Conservation (phyloP, 2,797 vertebrate genomes). For the Poeciliopsis infans region DNA sequence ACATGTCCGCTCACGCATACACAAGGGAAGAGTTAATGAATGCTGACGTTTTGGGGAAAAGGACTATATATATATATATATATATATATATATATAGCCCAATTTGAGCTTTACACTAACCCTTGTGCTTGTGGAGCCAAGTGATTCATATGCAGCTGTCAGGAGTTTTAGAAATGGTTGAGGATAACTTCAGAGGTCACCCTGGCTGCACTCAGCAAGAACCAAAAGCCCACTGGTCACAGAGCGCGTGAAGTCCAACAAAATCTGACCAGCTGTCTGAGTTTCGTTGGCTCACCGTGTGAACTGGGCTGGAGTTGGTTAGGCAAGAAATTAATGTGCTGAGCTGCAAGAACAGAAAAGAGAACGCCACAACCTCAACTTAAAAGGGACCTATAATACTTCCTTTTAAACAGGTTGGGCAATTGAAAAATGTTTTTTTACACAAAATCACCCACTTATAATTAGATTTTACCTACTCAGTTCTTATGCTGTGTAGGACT, state of each 20-base stretch:
- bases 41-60: conserved; percentile 8
- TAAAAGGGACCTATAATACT: too few relatives aligned
- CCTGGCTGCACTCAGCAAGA: conserved; percentile 34
- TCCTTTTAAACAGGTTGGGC: too few relatives aligned
- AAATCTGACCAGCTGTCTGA: conserved; percentile 58
- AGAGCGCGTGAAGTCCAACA: conserved; percentile 48
- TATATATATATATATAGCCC: background rate
- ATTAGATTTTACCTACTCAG: too few relatives aligned
- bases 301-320: conserved; percentile 33
- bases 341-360: conserved; percentile 3
- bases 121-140: conserved; percentile 39
- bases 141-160: conserved; percentile 61
- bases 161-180: conserved; percentile 39
- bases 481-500: too few relatives aligned
- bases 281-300: conserved; percentile 44
- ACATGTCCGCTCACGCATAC: conserved; percentile 7
- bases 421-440: background rate
- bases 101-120: conserved; percentile 31
- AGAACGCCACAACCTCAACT: conserved; percentile 1
- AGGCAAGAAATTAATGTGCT: conserved; percentile 16
- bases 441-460: too few relatives aligned
- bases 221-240: conserved; percentile 55
- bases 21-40: conserved; percentile 10
- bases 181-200: conserved; percentile 60
- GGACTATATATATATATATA: background rate